phyloP scores from a whole-genome alignment of 2,113 vertebrate genomes.

The Condylura cristata region DNA sequence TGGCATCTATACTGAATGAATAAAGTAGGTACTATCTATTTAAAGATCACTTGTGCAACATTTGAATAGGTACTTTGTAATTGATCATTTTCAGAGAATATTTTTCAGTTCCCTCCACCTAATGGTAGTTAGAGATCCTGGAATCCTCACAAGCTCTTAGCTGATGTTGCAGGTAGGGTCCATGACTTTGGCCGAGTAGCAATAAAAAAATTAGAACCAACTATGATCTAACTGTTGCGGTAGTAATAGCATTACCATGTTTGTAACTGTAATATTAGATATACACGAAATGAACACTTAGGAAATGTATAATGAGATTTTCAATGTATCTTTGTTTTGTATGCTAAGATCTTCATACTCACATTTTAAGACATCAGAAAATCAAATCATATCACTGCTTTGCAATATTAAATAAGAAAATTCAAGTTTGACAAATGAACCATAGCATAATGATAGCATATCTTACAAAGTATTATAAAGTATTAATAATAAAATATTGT shows the following conservation, averaged over 20 bases:
- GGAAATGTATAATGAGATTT: neutral
- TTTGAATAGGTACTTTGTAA: neutral
- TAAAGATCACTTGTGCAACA: neutral
- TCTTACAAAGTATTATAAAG: neutral
- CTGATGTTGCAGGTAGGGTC: too few relatives aligned
- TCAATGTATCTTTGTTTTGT: slow-evolving; percentile 7
- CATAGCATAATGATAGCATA: neutral
- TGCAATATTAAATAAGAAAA: slow-evolving; percentile 34
- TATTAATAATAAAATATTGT: neutral
- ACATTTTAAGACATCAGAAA: slow-evolving; percentile 4
- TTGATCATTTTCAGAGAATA: neutral
- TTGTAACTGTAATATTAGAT: neutral
- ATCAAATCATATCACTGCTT: neutral
- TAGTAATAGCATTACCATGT: neutral
- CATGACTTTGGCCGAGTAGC: too few relatives aligned
- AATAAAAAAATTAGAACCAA: slow-evolving; percentile 23
- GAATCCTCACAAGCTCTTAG: too few relatives aligned
- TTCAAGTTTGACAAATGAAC: slow-evolving; percentile 4
- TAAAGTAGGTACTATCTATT: neutral
- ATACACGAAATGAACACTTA: neutral
- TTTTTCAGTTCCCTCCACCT: neutral
- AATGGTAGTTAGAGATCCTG: neutral
- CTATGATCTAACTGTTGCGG: neutral
- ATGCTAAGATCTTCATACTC: neutral
- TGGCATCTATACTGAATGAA: neutral